A percentile compares a stretch with the other conserved stretches of the same genome.
Conservation (phyloP, 92 coral and sea anemone species). For the Palythoa caribaeorum region DNA sequence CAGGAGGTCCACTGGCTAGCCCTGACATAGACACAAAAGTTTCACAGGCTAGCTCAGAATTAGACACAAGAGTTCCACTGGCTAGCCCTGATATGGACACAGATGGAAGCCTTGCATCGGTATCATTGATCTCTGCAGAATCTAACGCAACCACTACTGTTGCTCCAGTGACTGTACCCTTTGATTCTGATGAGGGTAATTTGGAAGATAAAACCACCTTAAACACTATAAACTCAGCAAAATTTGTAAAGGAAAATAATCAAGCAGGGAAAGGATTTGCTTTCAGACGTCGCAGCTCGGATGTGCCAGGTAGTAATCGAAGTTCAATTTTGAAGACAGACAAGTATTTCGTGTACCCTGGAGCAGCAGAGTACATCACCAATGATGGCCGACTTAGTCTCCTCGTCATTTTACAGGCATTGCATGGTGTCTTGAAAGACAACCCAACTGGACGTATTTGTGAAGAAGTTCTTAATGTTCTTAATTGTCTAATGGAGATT, state of each 20-base stretch:
- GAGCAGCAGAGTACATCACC: slow-evolving; percentile 92
- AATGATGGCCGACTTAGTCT: slow-evolving; percentile 88
- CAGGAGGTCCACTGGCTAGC: slow-evolving; percentile 35
- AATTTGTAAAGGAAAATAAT: neutral
- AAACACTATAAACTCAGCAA: neutral
- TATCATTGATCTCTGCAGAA: slow-evolving; percentile 35
- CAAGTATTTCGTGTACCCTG: slow-evolving; percentile 84
- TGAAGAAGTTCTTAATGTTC: slow-evolving; percentile 73
- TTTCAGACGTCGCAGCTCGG: slow-evolving; percentile 56
- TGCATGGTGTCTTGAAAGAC: slow-evolving; percentile 79
- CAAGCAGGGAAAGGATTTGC: slow-evolving; percentile 23
- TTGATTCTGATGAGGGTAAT: slow-evolving; percentile 21
- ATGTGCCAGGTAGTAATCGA: slow-evolving; percentile 44
- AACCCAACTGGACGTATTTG: slow-evolving; percentile 89
- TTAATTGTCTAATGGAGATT: slow-evolving; percentile 70
- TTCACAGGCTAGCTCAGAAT: too few relatives aligned
- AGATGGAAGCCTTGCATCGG: slow-evolving; percentile 37
- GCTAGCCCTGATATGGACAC: slow-evolving; percentile 40
- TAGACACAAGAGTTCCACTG: neutral
- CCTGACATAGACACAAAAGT: slow-evolving; percentile 29
- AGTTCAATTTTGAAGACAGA: slow-evolving; percentile 74
- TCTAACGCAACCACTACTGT: slow-evolving; percentile 19
- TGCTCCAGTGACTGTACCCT: slow-evolving; percentile 14
- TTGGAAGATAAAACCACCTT: slow-evolving; percentile 3
- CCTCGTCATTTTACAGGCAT: slow-evolving; percentile 85